Evolutionary conservation across 2,888 invertebrate genomes (phyloP).

Genomic region (Catonia carolina): DNA sequence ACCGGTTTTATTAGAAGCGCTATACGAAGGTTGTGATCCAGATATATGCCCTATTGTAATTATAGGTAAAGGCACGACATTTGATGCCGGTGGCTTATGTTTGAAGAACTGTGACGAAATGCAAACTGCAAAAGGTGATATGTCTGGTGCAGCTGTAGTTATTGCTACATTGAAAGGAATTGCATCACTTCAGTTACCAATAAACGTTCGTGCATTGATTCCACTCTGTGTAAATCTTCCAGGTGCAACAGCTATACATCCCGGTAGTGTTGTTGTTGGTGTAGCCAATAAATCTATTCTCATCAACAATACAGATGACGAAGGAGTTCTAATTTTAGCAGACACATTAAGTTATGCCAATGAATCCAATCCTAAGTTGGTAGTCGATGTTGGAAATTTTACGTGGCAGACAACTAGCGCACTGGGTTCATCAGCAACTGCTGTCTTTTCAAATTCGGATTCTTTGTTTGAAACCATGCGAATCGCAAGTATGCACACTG

Average conservation of each 20-base stretch:
- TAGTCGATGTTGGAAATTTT: conserved; percentile 67
- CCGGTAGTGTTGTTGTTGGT: conserved; percentile 68
- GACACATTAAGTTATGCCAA: conserved; percentile 75
- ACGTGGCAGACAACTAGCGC: conserved; percentile 59
- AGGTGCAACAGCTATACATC: conserved; percentile 65
- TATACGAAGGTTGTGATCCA: conserved; percentile 55
- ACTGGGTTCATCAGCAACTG: conserved; percentile 60
- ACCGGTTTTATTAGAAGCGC: conserved; percentile 72
- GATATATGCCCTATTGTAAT: conserved; percentile 60
- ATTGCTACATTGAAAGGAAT: conserved; percentile 29
- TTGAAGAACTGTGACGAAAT: conserved; percentile 57
- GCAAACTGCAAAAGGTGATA: conserved; percentile 70
- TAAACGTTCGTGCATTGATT: conserved; percentile 53
- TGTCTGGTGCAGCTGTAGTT: conserved; percentile 59
- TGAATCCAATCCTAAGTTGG: conserved; percentile 62
- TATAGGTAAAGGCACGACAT: conserved; percentile 62
- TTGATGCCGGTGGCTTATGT: conserved; percentile 68
- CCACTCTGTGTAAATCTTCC: conserved; percentile 78
- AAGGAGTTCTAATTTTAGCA: conserved; percentile 69
- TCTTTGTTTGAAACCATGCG: conserved; percentile 60
- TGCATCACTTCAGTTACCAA: conserved; percentile 28
- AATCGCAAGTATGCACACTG: conserved; percentile 61
- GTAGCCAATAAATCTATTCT: conserved; percentile 70
- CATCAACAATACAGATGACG: conserved; percentile 69
- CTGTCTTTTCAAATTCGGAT: conserved; percentile 66